These are phyloP conservation scores for Drosophila meridiana DNA, from an alignment of 2,888 invertebrate species.

Conservation along the genomic window DNA sequence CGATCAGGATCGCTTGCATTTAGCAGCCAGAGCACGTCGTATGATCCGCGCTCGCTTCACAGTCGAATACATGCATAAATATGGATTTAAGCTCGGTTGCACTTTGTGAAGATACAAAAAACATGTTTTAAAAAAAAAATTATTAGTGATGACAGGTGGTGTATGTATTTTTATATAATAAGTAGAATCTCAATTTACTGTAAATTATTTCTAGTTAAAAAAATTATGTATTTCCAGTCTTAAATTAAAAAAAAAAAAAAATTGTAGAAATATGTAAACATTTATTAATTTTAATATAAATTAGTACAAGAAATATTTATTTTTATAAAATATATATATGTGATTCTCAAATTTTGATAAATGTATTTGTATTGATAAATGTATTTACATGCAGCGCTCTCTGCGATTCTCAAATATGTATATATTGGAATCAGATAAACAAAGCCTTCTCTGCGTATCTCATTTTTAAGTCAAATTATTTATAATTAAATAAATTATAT, in stretches of 20 bases:
- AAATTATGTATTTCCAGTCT: no score
- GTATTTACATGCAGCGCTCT: no score
- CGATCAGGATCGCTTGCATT: rapidly evolving
- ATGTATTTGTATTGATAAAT: no score
- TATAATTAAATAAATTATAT: no score
- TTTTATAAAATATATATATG: neutral
- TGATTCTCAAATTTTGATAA: no score
- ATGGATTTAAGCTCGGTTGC: neutral
- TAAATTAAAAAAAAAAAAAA: no score
- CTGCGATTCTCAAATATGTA: neutral
- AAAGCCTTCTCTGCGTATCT: neutral
- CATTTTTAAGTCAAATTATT: neutral
- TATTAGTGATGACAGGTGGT: neutral
- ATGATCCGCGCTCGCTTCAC: neutral
- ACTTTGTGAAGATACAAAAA: neutral
- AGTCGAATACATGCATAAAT: neutral
- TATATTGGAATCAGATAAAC: no score
- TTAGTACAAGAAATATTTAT: neutral
- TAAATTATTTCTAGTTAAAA: no score
- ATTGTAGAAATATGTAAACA: no score
- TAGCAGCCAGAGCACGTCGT: neutral
- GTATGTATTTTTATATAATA: neutral
- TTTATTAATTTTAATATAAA: no score
- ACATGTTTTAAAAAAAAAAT: neutral
- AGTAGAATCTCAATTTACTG: no score